Conservation (phyloP, 2,113 vertebrate species). For the Pachyramphus minor region DNA sequence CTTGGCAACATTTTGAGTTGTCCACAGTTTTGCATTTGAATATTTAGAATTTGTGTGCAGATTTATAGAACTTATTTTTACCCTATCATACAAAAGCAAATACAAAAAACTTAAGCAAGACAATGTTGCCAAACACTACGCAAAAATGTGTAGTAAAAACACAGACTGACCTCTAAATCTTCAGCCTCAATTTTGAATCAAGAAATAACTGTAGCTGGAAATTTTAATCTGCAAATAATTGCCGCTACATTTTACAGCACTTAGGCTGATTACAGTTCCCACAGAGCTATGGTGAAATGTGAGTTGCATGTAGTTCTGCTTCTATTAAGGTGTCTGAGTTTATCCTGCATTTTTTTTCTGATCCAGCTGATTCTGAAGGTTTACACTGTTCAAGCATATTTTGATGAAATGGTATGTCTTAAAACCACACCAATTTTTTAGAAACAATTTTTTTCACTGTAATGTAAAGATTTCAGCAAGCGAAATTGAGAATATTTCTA, state of each 20-base stretch:
- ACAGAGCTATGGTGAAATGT: conserved; percentile 40
- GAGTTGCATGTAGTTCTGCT: not conserved
- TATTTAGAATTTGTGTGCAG: not conserved
- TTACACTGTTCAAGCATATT: not conserved
- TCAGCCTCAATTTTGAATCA: not conserved
- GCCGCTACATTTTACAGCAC: conserved; percentile 35
- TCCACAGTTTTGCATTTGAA: not conserved
- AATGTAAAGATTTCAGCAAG: not conserved
- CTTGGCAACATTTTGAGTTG: conserved; percentile 4
- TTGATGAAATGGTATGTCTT: not conserved
- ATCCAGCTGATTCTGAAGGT: not conserved
- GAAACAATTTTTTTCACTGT: not conserved
- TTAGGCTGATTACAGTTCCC: conserved; percentile 58
- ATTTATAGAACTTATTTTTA: not conserved
- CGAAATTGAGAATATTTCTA: not conserved
- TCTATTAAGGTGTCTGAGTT: not conserved
- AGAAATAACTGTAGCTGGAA: conserved; percentile 8
- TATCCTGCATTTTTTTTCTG: not conserved
- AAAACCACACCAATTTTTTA: not conserved
- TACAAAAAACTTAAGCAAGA: not conserved
- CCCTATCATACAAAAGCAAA: not conserved
- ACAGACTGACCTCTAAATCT: conserved; percentile 19
- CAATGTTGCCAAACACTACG: not conserved
- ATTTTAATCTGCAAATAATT: conserved; percentile 58
- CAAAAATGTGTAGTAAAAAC: too few relatives aligned